phyloP scores from a whole-genome alignment of 2,113 vertebrate genomes.

The Lophochroa leadbeateri region DNA sequence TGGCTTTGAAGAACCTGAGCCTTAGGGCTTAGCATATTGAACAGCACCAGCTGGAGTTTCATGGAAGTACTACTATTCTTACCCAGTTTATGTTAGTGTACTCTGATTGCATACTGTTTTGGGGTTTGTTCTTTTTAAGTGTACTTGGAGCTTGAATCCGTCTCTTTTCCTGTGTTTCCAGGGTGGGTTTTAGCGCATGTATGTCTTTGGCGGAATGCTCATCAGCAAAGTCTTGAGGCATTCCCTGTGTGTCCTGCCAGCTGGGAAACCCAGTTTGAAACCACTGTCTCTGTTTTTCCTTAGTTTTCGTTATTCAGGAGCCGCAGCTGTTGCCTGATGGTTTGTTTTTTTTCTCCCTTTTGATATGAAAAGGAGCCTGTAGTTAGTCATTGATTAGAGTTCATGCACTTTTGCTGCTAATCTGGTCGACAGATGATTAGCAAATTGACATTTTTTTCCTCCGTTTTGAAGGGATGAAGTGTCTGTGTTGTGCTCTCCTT shows the following conservation, averaged over 20 bases:
- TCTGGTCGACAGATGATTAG: constrained; percentile 42
- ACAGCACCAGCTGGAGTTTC: background rate
- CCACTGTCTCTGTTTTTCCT: background rate
- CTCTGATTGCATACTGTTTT: background rate
- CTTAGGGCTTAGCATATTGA: background rate
- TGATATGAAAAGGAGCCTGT: constrained; percentile 12
- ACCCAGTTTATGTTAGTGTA: background rate
- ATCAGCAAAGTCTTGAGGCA: background rate
- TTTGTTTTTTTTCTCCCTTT: background rate
- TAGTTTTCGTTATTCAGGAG: background rate
- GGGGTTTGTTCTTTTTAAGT: background rate
- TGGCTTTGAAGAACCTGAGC: accelerated
- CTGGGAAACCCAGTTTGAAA: background rate
- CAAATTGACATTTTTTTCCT: constrained; percentile 18
- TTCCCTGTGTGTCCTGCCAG: background rate
- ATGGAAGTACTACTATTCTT: background rate
- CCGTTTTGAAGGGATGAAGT: background rate
- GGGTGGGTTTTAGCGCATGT: background rate
- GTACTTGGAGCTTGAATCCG: background rate
- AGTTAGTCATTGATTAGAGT: constrained; percentile 31
- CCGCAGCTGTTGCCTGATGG: background rate
- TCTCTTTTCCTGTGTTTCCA: background rate
- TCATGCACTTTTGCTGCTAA: constrained; percentile 18
- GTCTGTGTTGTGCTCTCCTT: constrained; percentile 31
- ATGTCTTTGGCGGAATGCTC: background rate